These are phyloP conservation scores for Tetramorium simillimum DNA, from an alignment of 1,140 invertebrate species.

Conservation along the genomic window DNA sequence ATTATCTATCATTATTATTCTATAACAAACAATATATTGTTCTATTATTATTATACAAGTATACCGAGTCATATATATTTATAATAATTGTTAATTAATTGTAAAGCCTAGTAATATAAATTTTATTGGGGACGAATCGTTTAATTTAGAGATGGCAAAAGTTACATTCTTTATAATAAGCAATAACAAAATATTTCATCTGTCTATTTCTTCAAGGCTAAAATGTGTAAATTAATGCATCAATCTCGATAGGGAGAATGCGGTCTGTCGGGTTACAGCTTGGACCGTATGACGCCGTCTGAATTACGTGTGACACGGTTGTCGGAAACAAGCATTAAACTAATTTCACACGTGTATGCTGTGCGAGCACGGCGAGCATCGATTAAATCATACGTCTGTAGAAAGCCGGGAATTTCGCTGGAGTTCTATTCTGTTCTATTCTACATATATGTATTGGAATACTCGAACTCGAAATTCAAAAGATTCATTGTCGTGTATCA, in stretches of 20 bases:
- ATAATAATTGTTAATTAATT: neutral
- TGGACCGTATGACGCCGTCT: slow-evolving; percentile 36
- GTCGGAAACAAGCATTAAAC: slow-evolving; percentile 53
- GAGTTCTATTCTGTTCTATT: neutral
- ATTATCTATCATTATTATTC: slow-evolving; percentile 9
- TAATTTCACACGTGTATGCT: slow-evolving; percentile 40
- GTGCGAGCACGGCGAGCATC: neutral
- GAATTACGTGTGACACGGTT: slow-evolving; percentile 42
- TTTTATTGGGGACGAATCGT: neutral
- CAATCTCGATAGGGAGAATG: slow-evolving; percentile 19
- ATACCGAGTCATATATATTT: neutral
- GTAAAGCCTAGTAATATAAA: neutral
- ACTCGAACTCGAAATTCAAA: neutral
- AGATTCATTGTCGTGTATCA: neutral
- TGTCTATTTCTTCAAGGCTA: neutral
- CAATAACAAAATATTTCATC: neutral
- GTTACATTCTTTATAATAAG: neutral
- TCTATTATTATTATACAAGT: no score
- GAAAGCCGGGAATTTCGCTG: slow-evolving; percentile 4
- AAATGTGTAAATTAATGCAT: slow-evolving; percentile 10
- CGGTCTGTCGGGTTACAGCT: neutral
- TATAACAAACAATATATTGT: neutral
- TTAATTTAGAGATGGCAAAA: neutral
- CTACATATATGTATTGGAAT: neutral
- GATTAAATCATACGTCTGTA: slow-evolving; percentile 44